phyloP scores from a whole-genome alignment of 2,888 invertebrate species.

The Panzeria rudis region DNA sequence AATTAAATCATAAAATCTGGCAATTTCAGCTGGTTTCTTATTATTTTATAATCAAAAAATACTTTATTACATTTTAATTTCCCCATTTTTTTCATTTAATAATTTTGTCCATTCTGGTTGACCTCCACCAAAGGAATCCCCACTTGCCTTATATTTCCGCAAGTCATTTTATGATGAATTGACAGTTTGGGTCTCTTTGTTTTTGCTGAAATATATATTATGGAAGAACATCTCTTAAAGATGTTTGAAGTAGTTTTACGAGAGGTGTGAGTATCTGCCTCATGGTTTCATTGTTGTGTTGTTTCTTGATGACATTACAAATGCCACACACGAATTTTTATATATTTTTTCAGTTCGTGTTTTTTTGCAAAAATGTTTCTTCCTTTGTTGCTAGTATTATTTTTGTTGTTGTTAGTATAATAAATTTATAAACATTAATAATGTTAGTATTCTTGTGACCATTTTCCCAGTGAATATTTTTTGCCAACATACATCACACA shows the following conservation, averaged over 20 bases:
- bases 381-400: slow-evolving; percentile 33
- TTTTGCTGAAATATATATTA: slow-evolving; percentile 11
- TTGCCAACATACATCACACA: too few species aligned
- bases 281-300: slow-evolving; percentile 48
- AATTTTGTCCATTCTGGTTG: neutral
- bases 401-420: slow-evolving; percentile 63
- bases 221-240: slow-evolving; percentile 31
- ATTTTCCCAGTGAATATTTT: slow-evolving; percentile 34
- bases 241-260: slow-evolving; percentile 18
- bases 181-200: slow-evolving; percentile 69
- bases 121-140: slow-evolving; percentile 42
- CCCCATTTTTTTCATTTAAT: slow-evolving; percentile 2
- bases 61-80: slow-evolving; percentile 60
- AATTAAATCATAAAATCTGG: slow-evolving; percentile 20
- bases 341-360: slow-evolving; percentile 65
- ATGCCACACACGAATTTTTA: slow-evolving; percentile 79
- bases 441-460: slow-evolving; percentile 68
- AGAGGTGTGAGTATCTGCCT: slow-evolving; percentile 53
- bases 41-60: slow-evolving; percentile 59
- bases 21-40: slow-evolving; percentile 31
- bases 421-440: slow-evolving; percentile 76
- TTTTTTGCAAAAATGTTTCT: slow-evolving; percentile 56
- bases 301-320: slow-evolving; percentile 77
- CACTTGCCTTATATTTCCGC: neutral
- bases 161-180: slow-evolving; percentile 77